Percentiles rank a stretch among this genome's conserved stretches.
phyloP scores from a whole-genome alignment of 2,113 vertebrate genomes.

The Crotalus horridus region DNA sequence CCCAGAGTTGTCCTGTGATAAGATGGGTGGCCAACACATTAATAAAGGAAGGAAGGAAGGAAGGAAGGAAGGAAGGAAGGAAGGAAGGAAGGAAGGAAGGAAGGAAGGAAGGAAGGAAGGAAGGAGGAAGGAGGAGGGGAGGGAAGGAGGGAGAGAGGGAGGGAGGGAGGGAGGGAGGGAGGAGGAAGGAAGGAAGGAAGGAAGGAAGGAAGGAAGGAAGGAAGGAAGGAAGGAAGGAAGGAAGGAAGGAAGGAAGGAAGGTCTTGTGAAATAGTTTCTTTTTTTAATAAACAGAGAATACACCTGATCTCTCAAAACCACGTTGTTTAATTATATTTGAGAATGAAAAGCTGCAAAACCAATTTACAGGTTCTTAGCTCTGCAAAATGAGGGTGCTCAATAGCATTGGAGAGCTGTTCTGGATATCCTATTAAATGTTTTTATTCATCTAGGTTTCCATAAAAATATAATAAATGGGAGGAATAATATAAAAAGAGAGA shows the following conservation, averaged over 20 bases:
- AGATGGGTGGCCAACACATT: not conserved
- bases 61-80: too few species aligned
- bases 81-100: too few species aligned
- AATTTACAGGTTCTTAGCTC: slow-evolving; percentile 17
- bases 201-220: too few species aligned
- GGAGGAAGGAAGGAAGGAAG: too few species aligned
- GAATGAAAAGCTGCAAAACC: slow-evolving; percentile 17
- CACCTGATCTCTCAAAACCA: not conserved
- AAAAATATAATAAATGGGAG: not conserved
- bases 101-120: too few species aligned
- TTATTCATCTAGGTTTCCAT: slow-evolving; percentile 25
- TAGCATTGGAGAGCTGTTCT: not conserved
- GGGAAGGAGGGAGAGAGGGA: too few species aligned
- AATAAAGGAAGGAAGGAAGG: too few species aligned
- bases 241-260: rapidly evolving
- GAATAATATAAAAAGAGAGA: not conserved
- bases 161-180: too few species aligned
- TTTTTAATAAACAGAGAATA: slow-evolving; percentile 45
- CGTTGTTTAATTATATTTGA: slow-evolving; percentile 7
- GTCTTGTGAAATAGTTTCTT: slow-evolving; percentile 29
- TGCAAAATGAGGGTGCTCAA: slow-evolving; percentile 22
- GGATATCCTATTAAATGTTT: not conserved
- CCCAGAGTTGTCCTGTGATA: not conserved
- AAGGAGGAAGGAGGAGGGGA: too few species aligned
- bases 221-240: not conserved